phyloP scores from a whole-genome alignment of 2,113 vertebrate species.

The Orycteropus afer region DNA sequence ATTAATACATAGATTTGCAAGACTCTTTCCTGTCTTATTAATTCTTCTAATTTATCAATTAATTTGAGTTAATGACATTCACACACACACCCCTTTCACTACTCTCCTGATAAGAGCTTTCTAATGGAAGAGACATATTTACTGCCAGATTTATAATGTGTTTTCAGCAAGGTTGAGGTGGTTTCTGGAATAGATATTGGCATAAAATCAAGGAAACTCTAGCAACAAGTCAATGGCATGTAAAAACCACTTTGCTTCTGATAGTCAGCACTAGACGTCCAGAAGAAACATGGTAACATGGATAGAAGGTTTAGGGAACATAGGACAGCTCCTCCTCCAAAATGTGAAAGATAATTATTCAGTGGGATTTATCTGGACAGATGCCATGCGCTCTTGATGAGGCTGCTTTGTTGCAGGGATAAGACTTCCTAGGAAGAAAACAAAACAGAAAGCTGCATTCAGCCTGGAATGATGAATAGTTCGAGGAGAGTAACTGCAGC shows the following conservation, averaged over 20 bases:
- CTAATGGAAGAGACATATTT: background rate
- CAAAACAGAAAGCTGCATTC: constrained; percentile 42
- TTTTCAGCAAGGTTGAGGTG: background rate
- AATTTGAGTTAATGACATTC: constrained; percentile 60
- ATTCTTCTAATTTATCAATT: constrained; percentile 69
- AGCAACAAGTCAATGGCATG: background rate
- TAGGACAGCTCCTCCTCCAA: background rate
- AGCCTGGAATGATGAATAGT: background rate
- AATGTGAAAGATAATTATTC: constrained; percentile 52
- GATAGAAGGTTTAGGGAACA: background rate
- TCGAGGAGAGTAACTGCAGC: background rate
- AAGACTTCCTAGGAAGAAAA: background rate
- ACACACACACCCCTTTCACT: constrained; percentile 7
- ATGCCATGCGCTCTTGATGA: constrained; percentile 26
- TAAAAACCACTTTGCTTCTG: background rate
- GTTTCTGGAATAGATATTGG: background rate
- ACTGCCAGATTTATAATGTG: background rate
- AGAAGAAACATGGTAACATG: background rate
- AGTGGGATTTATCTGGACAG: constrained; percentile 48
- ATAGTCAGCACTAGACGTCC: constrained; percentile 10
- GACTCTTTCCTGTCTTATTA: constrained; percentile 65
- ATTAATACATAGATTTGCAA: constrained; percentile 43
- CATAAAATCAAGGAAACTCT: constrained; percentile 39
- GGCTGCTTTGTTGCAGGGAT: constrained; percentile 7
- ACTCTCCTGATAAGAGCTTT: constrained; percentile 45